Percentiles rank a stretch among this genome's conserved stretches.
Evolutionary conservation across 2,888 invertebrate genomes (phyloP).

Genomic region (Yponomeuta cagnagella): DNA sequence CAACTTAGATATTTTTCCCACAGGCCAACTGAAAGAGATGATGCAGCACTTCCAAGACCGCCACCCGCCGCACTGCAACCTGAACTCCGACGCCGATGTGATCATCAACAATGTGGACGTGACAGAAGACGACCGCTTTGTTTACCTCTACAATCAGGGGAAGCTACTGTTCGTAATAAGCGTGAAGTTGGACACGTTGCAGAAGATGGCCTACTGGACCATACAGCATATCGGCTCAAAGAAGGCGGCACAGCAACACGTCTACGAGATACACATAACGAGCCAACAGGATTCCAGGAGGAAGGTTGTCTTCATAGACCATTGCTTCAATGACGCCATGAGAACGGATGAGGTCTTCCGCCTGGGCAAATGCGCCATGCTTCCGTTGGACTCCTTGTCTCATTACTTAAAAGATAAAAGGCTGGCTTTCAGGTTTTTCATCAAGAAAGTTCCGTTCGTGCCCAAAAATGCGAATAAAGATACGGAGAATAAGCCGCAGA

Average conservation of each 20-base stretch:
- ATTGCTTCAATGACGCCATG: conserved; percentile 55
- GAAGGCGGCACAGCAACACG: conserved; percentile 45
- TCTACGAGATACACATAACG: conserved; percentile 55
- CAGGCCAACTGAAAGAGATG: conserved; percentile 52
- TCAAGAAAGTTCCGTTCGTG: conserved; percentile 37
- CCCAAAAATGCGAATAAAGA: conserved; percentile 16
- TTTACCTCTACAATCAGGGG: conserved; percentile 45
- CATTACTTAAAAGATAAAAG: conserved; percentile 50
- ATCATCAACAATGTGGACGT: conserved; percentile 36
- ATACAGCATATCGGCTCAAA: conserved; percentile 58
- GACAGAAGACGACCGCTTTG: conserved; percentile 44
- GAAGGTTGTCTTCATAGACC: conserved; percentile 50
- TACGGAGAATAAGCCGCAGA: not conserved
- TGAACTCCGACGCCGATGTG: conserved; percentile 45
- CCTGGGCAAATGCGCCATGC: conserved; percentile 47
- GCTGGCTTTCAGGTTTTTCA: conserved; percentile 47
- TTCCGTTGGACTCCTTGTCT: conserved; percentile 44
- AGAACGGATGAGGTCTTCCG: conserved; percentile 56
- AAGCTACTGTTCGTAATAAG: conserved; percentile 55
- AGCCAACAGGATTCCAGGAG: conserved; percentile 49
- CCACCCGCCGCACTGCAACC: conserved; percentile 43
- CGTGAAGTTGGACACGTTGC: conserved; percentile 51
- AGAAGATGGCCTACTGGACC: conserved; percentile 57
- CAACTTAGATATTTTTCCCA: conserved; percentile 4
- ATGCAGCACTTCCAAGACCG: conserved; percentile 58